phyloP scores from a whole-genome alignment of 2,888 invertebrate genomes.

The Heliconius ismenius region DNA sequence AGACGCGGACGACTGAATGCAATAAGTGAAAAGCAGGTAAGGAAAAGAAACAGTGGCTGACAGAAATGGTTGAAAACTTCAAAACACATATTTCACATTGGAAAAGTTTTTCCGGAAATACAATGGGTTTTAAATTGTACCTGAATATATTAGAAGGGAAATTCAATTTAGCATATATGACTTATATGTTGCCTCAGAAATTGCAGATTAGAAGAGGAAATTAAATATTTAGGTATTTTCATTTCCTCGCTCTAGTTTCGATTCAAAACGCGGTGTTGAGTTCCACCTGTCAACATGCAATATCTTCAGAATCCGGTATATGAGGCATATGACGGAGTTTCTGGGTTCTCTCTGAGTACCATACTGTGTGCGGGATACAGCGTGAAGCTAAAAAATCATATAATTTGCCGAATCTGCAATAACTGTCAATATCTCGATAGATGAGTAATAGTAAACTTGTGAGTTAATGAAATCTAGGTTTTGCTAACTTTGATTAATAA shows the following conservation, averaged over 20 bases:
- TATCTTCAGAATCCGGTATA: no score
- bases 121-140: slow-evolving; percentile 1
- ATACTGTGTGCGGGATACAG: no score
- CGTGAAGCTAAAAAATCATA: no score
- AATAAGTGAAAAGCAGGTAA: slow-evolving; percentile 3
- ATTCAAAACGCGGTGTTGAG: neutral
- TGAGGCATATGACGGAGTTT: no score
- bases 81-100: slow-evolving; percentile 10
- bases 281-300: neutral
- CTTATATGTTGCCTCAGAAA: neutral
- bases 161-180: neutral
- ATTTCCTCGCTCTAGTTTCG: no score
- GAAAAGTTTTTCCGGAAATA: slow-evolving; percentile 4
- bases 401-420: slow-evolving; percentile 22
- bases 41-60: neutral
- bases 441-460: slow-evolving; percentile 32
- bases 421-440: slow-evolving; percentile 29
- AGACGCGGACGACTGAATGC: neutral
- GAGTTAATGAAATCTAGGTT: slow-evolving; percentile 33
- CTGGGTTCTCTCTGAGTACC: no score
- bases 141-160: neutral
- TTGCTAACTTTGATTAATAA: slow-evolving; percentile 30
- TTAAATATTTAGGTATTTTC: neutral
- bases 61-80: neutral
- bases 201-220: neutral